Conservation (phyloP, 2,113 vertebrate species). For the Thomomys bottae region DNA sequence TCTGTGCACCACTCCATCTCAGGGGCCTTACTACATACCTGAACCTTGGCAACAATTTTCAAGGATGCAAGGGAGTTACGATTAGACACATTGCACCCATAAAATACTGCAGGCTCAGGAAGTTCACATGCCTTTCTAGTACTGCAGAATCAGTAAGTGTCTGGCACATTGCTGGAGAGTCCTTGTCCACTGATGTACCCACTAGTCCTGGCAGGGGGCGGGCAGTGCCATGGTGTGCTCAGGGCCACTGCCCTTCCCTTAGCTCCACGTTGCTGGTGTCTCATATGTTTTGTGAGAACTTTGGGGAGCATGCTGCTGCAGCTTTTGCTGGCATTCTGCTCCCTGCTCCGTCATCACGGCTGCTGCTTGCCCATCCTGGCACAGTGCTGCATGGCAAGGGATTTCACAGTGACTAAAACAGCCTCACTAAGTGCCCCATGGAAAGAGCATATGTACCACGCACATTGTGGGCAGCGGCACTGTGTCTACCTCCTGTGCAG, state of each 20-base stretch:
- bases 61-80: background rate
- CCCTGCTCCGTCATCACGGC: accelerated
- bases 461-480: background rate
- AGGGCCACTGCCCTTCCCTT: background rate
- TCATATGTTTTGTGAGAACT: background rate
- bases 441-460: background rate
- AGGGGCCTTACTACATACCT: no score
- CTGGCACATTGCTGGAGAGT: background rate
- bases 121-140: background rate
- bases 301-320: background rate
- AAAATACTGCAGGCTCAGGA: background rate
- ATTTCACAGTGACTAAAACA: background rate
- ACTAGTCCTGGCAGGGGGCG: no score
- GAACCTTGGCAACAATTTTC: no score
- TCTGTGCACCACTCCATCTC: no score
- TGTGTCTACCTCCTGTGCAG: background rate
- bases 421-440: background rate
- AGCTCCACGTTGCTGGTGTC: background rate
- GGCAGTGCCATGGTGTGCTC: no score
- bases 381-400: background rate
- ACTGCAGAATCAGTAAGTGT: background rate
- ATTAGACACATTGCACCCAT: background rate
- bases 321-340: background rate
- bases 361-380: background rate
- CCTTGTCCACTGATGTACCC: no score